Percentiles rank a stretch among this genome's conserved stretches.
Conservation (phyloP, 1,140 invertebrate species). For the Elymnias hypermnestra region DNA sequence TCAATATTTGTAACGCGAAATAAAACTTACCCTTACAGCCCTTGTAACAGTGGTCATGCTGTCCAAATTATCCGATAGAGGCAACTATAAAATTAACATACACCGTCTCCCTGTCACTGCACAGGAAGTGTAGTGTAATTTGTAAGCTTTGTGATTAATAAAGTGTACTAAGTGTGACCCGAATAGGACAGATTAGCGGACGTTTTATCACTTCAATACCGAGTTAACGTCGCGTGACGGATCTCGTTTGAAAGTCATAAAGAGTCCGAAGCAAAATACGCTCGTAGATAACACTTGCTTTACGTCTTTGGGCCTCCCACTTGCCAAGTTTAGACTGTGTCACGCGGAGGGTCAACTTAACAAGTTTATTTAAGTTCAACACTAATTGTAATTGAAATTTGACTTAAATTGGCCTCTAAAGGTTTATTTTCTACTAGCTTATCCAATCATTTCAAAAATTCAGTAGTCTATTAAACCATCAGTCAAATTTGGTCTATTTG, state of each 20-base stretch:
- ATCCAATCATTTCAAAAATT: no score
- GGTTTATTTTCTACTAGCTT: no score
- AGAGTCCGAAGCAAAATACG: conserved; percentile 74
- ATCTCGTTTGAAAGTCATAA: conserved; percentile 74
- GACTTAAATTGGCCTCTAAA: conserved; percentile 44
- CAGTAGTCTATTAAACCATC: no score
- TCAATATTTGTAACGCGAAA: no score
- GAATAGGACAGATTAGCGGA: conserved; percentile 73
- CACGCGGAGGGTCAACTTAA: conserved; percentile 53
- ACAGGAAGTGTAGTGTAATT: conserved; percentile 71
- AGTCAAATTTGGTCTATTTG: no score
- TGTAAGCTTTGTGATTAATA: conserved; percentile 75
- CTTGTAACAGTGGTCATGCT: conserved; percentile 46
- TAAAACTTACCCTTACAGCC: no score
- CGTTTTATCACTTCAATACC: conserved; percentile 74
- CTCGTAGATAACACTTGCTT: conserved; percentile 70
- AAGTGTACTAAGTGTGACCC: conserved; percentile 73
- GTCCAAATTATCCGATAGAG: conserved; percentile 61
- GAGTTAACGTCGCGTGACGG: conserved; percentile 73
- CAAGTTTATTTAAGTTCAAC: conserved; percentile 59
- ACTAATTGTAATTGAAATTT: conserved; percentile 63
- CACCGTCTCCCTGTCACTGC: conserved; percentile 49
- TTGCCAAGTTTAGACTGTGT: conserved; percentile 60
- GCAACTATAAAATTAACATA: conserved; percentile 70
- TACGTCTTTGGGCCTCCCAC: conserved; percentile 67